A percentile compares a stretch with the other conserved stretches of the same genome.
Evolutionary conservation across 2,888 invertebrate genomes (phyloP).

Genomic region (Hermaeophaga mercurialis): DNA sequence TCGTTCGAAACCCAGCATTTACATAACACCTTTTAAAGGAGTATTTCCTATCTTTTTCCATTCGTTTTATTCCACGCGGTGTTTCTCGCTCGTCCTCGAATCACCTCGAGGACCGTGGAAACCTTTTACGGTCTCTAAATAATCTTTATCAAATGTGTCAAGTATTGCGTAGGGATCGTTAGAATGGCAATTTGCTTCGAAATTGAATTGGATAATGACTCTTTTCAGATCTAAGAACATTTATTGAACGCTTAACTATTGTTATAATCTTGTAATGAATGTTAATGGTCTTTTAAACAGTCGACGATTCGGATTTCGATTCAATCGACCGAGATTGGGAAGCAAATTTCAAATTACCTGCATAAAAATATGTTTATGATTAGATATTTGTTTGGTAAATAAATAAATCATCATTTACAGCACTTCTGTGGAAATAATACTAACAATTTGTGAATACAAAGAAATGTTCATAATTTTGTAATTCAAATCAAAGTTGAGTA

Average conservation of each 20-base stretch:
- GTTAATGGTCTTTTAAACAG: not conserved
- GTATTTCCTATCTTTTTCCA: not conserved
- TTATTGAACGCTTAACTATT: constrained; percentile 4
- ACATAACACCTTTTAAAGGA: constrained; percentile 25
- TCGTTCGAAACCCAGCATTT: too few relatives aligned
- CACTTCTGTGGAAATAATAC: too few relatives aligned
- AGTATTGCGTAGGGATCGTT: constrained; percentile 10
- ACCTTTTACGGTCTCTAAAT: not conserved
- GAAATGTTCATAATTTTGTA: too few relatives aligned
- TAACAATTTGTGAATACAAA: too few relatives aligned
- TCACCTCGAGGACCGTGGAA: not conserved
- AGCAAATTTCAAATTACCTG: too few relatives aligned
- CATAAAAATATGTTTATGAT: too few relatives aligned
- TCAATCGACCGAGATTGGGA: too few relatives aligned
- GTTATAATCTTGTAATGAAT: not conserved
- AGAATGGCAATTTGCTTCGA: not conserved
- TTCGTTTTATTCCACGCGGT: not conserved
- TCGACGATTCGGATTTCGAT: not conserved
- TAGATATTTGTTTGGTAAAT: too few relatives aligned
- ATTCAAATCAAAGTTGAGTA: too few relatives aligned
- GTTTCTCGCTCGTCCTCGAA: too few relatives aligned
- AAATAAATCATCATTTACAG: too few relatives aligned
- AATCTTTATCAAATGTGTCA: constrained; percentile 8
- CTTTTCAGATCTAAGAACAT: constrained; percentile 1
- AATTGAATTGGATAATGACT: constrained; percentile 12